Percentiles rank a stretch among this genome's conserved stretches.
phyloP scores from a whole-genome alignment of 2,888 invertebrate species.

The Biston stratarius region DNA sequence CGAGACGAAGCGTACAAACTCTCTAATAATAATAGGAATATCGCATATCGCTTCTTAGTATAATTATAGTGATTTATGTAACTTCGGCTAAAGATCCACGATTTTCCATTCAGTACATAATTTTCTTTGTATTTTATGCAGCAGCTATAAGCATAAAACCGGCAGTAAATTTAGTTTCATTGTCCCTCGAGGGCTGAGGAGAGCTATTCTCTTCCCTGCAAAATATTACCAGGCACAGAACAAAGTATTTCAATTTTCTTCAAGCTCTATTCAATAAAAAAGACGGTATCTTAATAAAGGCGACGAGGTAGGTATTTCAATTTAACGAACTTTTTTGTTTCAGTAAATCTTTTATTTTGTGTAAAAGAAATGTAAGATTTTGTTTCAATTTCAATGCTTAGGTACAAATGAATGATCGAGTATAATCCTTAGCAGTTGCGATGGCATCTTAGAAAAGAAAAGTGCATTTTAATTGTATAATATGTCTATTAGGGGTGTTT shows the following conservation, averaged over 20 bases:
- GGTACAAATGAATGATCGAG: not conserved
- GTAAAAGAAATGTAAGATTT: not conserved
- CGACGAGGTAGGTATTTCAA: slow-evolving; percentile 16
- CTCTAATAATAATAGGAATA: no score
- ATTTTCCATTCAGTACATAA: slow-evolving; percentile 12
- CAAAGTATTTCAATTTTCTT: slow-evolving; percentile 30
- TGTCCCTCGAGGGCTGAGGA: slow-evolving; percentile 16
- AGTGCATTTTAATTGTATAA: not conserved
- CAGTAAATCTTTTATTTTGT: slow-evolving; percentile 3
- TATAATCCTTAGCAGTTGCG: slow-evolving; percentile 1
- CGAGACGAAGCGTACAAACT: no score
- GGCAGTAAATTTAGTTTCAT: slow-evolving; percentile 26
- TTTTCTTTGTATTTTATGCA: slow-evolving; percentile 32
- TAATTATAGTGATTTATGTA: no score
- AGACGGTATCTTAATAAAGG: slow-evolving; percentile 21
- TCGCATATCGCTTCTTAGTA: no score
- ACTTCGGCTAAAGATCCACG: not conserved
- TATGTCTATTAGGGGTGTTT: no score
- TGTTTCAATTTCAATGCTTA: slow-evolving; percentile 6
- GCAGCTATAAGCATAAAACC: slow-evolving; percentile 33
- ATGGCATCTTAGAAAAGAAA: not conserved
- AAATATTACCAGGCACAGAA: slow-evolving; percentile 23
- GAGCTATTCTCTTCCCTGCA: not conserved
- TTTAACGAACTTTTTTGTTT: slow-evolving; percentile 21
- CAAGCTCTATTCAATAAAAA: slow-evolving; percentile 19